phyloP scores from a whole-genome alignment of 1,140 invertebrate species.

The Coptotermes formosanus region DNA sequence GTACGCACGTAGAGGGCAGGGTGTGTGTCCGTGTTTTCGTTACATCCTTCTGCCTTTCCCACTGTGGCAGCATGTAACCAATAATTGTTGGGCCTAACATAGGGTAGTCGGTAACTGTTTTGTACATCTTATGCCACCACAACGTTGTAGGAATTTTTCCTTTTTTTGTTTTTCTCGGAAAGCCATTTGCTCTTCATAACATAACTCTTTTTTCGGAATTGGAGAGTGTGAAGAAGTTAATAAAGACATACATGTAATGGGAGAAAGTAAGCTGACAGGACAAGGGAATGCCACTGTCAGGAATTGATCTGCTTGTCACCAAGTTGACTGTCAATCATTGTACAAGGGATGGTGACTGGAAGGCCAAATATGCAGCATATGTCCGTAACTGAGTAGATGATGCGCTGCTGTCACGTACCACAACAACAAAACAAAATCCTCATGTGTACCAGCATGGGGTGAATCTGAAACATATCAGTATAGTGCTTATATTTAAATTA shows the following conservation, averaged over 20 bases:
- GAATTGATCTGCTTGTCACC: background rate
- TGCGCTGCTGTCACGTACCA: background rate
- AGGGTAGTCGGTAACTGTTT: background rate
- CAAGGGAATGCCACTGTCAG: background rate
- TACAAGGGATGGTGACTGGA: constrained; percentile 15
- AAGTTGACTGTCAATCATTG: background rate
- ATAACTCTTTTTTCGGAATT: background rate
- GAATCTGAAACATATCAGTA: constrained; percentile 35
- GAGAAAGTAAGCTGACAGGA: constrained; percentile 5
- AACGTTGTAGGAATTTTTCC: background rate
- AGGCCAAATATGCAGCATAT: constrained; percentile 27
- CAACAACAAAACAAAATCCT: constrained; percentile 4
- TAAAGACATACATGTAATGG: constrained; percentile 12
- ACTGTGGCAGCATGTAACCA: background rate
- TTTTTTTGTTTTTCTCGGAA: background rate
- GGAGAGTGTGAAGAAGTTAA: background rate
- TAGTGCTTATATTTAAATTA: constrained; percentile 35
- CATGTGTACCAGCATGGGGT: constrained; percentile 5
- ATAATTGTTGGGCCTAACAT: background rate
- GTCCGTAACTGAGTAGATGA: background rate
- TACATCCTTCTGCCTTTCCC: background rate
- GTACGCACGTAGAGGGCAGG: background rate
- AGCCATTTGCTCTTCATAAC: constrained; percentile 2
- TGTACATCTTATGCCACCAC: constrained; percentile 3
- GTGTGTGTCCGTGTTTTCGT: background rate